Conservation (phyloP, 2,113 vertebrate species). For the Microcebus murinus region DNA sequence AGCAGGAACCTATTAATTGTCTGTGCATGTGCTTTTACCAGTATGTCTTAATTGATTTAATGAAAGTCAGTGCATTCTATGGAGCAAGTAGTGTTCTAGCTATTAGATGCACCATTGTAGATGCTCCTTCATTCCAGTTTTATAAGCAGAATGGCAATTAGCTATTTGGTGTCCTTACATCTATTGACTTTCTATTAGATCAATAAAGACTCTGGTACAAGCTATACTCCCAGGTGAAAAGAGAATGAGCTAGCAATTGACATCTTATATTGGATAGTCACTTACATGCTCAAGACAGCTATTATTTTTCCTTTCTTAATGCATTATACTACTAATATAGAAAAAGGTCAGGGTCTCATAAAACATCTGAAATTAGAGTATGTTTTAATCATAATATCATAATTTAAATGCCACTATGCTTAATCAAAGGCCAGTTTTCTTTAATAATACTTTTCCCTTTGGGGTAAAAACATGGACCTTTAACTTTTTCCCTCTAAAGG, state of each 20-base stretch:
- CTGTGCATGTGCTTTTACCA: neutral
- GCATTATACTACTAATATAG: slow-evolving; percentile 81
- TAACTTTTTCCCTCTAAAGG: neutral
- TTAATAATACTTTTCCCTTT: slow-evolving; percentile 69
- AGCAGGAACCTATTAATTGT: neutral
- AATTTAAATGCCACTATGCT: slow-evolving; percentile 83
- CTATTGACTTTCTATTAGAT: slow-evolving; percentile 70
- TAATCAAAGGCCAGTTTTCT: slow-evolving; percentile 85
- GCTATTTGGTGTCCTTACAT: slow-evolving; percentile 55
- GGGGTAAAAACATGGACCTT: slow-evolving; percentile 48
- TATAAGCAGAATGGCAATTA: slow-evolving; percentile 13
- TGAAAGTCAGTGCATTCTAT: neutral
- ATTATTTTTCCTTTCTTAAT: slow-evolving; percentile 79
- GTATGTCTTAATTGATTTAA: neutral
- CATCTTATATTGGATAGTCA: slow-evolving; percentile 72
- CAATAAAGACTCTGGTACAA: slow-evolving; percentile 77
- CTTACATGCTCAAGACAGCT: slow-evolving; percentile 75
- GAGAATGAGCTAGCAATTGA: slow-evolving; percentile 80
- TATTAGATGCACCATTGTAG: neutral
- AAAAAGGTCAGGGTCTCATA: slow-evolving; percentile 84
- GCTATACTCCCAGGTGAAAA: slow-evolving; percentile 77
- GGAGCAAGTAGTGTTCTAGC: neutral
- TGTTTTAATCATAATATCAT: slow-evolving; percentile 83
- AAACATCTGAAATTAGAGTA: slow-evolving; percentile 80
- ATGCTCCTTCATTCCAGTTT: neutral